These are phyloP conservation scores for Cryptus viduatorius DNA, from an alignment of 2,888 invertebrate species.

Conservation along the genomic window DNA sequence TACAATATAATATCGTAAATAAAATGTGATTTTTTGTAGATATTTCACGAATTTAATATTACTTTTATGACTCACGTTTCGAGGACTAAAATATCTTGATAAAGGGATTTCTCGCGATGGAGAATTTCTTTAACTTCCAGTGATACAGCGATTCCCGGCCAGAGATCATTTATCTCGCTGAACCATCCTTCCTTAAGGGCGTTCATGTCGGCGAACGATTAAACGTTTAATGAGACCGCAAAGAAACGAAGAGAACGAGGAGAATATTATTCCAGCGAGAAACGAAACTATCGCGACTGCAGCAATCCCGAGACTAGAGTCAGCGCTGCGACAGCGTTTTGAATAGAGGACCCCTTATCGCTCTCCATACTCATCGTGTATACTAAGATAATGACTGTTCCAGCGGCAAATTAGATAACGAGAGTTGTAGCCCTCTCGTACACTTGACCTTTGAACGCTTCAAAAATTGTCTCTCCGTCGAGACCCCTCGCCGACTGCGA, in stretches of 20 bases:
- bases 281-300: conserved; percentile 10
- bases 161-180: conserved; percentile 94
- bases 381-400: conserved; percentile 67
- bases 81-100: conserved; percentile 93
- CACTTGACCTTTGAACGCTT: conserved; percentile 66
- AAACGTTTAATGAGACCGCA: neutral
- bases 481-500: neutral
- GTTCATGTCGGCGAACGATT: conserved; percentile 87
- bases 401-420: conserved; percentile 70
- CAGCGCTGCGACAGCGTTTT: conserved; percentile 33
- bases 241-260: neutral
- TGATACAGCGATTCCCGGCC: conserved; percentile 96
- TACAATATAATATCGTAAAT: neutral
- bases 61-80: conserved; percentile 88
- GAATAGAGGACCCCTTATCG: conserved; percentile 69
- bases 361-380: conserved; percentile 48
- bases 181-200: conserved; percentile 94
- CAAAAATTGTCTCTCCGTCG: conserved; percentile 1
- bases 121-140: conserved; percentile 93
- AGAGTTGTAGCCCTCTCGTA: conserved; percentile 10
- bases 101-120: conserved; percentile 92
- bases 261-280: neutral
- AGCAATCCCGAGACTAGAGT: conserved; percentile 46
- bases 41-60: too few species aligned
- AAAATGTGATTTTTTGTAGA: neutral